phyloP scores from a whole-genome alignment of 2,113 vertebrate species.

The Anhinga anhinga region DNA sequence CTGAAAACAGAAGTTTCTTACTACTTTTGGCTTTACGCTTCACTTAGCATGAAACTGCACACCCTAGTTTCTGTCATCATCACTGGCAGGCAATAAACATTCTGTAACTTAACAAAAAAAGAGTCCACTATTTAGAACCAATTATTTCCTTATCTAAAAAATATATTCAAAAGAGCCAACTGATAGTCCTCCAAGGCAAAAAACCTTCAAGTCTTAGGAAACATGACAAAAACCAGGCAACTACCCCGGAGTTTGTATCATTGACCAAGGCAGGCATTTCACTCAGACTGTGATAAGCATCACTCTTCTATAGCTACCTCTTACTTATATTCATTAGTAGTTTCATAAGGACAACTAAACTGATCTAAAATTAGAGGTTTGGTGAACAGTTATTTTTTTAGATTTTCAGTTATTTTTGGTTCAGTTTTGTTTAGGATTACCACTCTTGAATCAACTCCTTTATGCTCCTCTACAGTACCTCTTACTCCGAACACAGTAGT shows the following conservation, averaged over 20 bases:
- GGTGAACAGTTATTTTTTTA: background rate
- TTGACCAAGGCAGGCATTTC: background rate
- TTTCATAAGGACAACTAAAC: background rate
- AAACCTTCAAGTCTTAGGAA: background rate
- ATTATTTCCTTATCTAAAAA: background rate
- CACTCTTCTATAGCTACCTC: background rate
- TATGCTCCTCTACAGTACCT: background rate
- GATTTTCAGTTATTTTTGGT: background rate
- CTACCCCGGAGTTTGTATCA: background rate
- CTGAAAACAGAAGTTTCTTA: background rate
- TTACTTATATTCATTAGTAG: background rate
- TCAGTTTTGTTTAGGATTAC: background rate
- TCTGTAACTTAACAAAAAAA: background rate
- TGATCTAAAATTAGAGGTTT: background rate
- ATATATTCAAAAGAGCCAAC: background rate
- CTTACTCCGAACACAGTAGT: rapidly evolving
- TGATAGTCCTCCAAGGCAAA: background rate
- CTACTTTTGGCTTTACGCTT: background rate
- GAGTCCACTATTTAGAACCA: background rate
- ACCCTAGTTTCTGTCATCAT: background rate
- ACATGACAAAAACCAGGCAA: background rate
- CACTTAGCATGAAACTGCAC: background rate
- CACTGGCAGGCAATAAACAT: background rate
- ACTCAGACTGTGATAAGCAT: background rate
- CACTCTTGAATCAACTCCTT: background rate